Base-by-base conservation (phyloP, 2,888 invertebrate genomes). In the Siphlonurus alternatus region DNA sequence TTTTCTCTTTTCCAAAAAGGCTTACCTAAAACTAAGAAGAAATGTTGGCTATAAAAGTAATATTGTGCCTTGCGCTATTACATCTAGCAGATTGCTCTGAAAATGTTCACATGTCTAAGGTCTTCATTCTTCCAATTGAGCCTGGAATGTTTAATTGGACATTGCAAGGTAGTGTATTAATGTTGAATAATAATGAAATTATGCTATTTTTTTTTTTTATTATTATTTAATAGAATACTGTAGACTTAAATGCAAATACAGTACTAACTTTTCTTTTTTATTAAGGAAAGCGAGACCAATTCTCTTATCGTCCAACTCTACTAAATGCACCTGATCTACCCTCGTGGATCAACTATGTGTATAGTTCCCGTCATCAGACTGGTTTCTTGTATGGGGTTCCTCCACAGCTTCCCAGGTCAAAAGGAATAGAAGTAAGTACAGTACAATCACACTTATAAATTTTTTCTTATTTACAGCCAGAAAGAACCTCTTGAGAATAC, bases 301-400 rank as follows among this genome's bases (percentile, higher is more conserved):
- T 83, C 71, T 80, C 83, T 1, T 92, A 89, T 74, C 85, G 88
- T 67, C 84, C 89, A 0, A 86, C 90, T 0, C 73, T 93, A 65
- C 74, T 83, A 62, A 84, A 86, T 68, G 85, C 87, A 68, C 93
- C 93, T 0, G 93, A 93, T 75, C 77, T 93, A 56, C 93, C 93
- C 0, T 78, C 84, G 2, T 93, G 93, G 93, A 83, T 93, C 68
- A 83, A 87, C 63, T 93, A 90, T 72, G 84, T 87, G 66, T 91
- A 89, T 73, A 91, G 90, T 70, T 80, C 83, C n/a, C 79, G 83
- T 66, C 85, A 88, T 70, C 85, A 85, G 69, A 82, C 83, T 1
- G 93, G 92, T 0, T 92, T 87, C 73, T 79, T 93, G 22, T 93
- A 89, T 71, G 93, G 93, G 0, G 90, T 90, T 0, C 88, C 91